Conservation (phyloP, 2,797 vertebrate species). For the Amblyraja radiata region DNA sequence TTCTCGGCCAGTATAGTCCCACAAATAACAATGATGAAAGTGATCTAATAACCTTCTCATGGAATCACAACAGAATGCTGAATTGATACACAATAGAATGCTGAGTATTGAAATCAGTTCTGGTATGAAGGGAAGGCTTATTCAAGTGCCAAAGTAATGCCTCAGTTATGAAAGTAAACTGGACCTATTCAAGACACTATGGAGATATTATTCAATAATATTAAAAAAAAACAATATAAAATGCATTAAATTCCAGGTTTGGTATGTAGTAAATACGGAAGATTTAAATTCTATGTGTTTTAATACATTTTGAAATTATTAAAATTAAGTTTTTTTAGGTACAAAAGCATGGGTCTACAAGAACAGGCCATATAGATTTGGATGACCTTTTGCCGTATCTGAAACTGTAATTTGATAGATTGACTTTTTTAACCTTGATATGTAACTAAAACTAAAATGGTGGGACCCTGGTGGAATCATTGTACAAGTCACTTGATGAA, state of each 20-base stretch:
- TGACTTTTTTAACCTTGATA: background rate
- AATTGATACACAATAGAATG: background rate
- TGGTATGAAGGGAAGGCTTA: background rate
- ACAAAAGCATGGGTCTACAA: background rate
- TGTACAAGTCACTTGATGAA: background rate
- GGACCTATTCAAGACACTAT: background rate
- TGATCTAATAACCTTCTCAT: background rate
- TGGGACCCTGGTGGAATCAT: background rate
- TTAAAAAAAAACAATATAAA: background rate
- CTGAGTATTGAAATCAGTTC: background rate
- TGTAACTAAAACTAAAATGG: background rate
- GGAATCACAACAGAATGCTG: background rate
- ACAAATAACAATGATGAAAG: background rate
- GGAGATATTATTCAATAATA: background rate
- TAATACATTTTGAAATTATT: too few relatives aligned
- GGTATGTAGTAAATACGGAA: background rate
- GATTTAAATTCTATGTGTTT: too few relatives aligned
- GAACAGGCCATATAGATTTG: background rate
- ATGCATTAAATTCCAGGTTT: background rate
- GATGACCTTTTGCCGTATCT: background rate
- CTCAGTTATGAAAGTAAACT: background rate
- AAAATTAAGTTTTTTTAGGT: too few relatives aligned
- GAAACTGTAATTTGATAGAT: background rate
- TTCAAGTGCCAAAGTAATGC: background rate
- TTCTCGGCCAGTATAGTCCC: background rate